Evolutionary conservation across 2,888 invertebrate genomes (phyloP).

Genomic region (Drymonia ruficornis): DNA sequence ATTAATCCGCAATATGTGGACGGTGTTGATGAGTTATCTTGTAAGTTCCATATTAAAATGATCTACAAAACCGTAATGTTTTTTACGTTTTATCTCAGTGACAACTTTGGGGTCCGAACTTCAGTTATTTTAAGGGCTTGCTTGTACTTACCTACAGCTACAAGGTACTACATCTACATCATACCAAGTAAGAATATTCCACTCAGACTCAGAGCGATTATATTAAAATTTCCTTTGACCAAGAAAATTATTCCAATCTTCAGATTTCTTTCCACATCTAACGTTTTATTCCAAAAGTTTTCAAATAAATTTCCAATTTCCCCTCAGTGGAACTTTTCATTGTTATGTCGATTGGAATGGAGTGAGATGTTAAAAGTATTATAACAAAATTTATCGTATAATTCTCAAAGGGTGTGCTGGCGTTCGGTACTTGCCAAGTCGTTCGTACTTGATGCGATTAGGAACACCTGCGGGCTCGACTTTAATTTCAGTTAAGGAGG

Average conservation of each 20-base stretch:
- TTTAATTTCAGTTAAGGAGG: neutral
- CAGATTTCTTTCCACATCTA: slow-evolving; percentile 4
- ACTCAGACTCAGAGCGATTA: neutral
- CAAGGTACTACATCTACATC: too few species aligned
- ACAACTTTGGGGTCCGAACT: too few species aligned
- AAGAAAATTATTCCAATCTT: neutral
- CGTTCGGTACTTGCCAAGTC: slow-evolving; percentile 20
- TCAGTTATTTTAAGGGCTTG: too few species aligned
- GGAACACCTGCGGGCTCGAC: slow-evolving; percentile 24
- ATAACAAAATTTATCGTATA: slow-evolving; percentile 27
- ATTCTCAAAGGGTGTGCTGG: slow-evolving; percentile 21
- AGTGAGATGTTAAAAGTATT: slow-evolving; percentile 19
- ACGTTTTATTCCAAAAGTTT: slow-evolving; percentile 6
- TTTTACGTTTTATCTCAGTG: too few species aligned
- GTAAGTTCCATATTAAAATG: too few species aligned
- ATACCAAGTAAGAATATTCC: too few species aligned
- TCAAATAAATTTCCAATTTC: slow-evolving; percentile 5
- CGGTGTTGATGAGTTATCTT: too few species aligned
- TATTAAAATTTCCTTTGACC: neutral
- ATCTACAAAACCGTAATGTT: too few species aligned
- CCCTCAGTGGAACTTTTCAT: slow-evolving; percentile 6
- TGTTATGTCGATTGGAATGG: slow-evolving; percentile 11
- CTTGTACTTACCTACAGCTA: too few species aligned
- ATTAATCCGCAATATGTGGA: too few species aligned
- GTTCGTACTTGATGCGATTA: slow-evolving; percentile 24